Percentiles rank a stretch among this genome's conserved stretches.
Conservation (phyloP, 2,797 vertebrate species). For the Smutsia temminckii region DNA sequence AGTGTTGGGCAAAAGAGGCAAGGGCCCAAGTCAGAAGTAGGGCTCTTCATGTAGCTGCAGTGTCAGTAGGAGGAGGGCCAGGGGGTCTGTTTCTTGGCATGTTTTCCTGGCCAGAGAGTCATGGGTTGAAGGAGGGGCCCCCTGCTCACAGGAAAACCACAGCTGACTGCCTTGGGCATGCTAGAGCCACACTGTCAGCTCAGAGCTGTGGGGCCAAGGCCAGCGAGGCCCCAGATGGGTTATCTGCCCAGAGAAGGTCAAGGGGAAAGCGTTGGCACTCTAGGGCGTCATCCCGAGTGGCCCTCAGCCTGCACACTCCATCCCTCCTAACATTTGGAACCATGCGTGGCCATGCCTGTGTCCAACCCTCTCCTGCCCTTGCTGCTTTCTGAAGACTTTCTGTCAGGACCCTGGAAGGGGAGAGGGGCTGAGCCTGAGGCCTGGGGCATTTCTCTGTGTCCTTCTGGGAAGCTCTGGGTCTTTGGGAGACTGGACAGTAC, state of each 20-base stretch:
- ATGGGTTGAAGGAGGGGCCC: background rate
- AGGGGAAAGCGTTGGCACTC: background rate
- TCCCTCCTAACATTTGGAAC: background rate
- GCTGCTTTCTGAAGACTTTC: background rate
- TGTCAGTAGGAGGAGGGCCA: background rate
- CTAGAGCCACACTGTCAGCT: background rate
- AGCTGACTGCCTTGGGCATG: background rate
- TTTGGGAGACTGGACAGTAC: background rate
- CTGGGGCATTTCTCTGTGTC: background rate
- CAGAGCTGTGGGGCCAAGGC: background rate
- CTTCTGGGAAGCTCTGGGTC: background rate
- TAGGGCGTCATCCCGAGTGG: background rate
- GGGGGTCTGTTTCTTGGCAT: background rate
- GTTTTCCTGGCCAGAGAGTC: background rate
- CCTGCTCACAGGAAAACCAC: background rate
- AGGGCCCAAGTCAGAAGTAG: background rate
- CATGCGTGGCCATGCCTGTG: background rate
- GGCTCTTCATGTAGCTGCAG: background rate
- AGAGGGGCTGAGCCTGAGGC: background rate
- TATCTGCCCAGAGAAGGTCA: background rate
- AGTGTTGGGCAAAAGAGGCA: background rate
- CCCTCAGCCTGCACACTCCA: background rate
- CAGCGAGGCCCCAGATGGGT: background rate
- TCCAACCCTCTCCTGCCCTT: accelerated
- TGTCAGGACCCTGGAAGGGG: background rate